Base-by-base conservation (phyloP, 2,113 vertebrate species). In the Sturnus vulgaris region DNA sequence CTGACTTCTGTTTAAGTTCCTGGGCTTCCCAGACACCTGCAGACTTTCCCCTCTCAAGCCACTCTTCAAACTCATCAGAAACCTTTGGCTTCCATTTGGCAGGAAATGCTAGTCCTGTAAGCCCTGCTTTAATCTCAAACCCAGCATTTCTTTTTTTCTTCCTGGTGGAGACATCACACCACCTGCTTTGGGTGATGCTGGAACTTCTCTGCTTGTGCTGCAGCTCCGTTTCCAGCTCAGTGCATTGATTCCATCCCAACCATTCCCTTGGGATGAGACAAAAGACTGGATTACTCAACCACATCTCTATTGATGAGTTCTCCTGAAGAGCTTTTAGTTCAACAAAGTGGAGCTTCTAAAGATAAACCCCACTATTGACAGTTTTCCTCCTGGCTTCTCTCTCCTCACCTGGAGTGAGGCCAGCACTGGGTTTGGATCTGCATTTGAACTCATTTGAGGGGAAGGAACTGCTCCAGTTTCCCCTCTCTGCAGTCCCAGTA, bases 301-400 rank as follows among this genome's bases (percentile, higher is more conserved):
- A n/a, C 0, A 1, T 59, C 3, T 2, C 46, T 75, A 33, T 15
- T 56, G 39, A 40, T 0, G 1, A 44, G 30, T 35, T 60, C 65
- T 83, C 35, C 46, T 64, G 27, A 92, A 31, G 16, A 72, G 49
- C 57, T 95, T 88, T 80, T 47, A 64, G 40, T 71, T 70, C 69
- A 65, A 27, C 13, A 73, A 70, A 55, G 78, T 4, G 15, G 73
- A 85, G 35, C n/a, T 89, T 69, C 81, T 56, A 31, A 47, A 68
- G 52, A 24, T 64, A 4, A 42, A 2, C 21, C 13, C 5, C 27
- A 12, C 17, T 40, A 19, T 0, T 46, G 72, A 65, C 24, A 88
- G 40, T 31, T 80, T 47, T 68, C 28, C 47, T 85, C 14, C 39
- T 59, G 77, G 31, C 22, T 79, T 64, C 47, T 68, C 30, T 16